Conservation (phyloP, 2,113 vertebrate genomes). For the Pelodiscus sinensis region DNA sequence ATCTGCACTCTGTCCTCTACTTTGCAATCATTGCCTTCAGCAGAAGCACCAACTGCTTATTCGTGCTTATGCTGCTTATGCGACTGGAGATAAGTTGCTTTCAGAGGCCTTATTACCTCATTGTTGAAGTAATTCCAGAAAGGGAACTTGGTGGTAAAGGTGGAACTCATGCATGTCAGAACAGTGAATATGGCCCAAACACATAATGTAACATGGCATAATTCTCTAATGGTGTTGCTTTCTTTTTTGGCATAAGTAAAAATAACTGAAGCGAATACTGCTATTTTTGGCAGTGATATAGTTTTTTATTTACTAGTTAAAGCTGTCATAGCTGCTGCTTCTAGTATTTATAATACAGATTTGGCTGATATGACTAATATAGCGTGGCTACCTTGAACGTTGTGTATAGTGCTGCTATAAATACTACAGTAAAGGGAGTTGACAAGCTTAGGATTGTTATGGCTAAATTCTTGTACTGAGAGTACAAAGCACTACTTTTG, state of each 20-base stretch:
- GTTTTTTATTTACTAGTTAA: not conserved
- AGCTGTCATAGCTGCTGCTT: not conserved
- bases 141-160: not conserved
- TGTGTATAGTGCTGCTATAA: not conserved
- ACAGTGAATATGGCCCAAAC: not conserved
- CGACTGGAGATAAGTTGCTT: rapidly evolving
- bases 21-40: not conserved
- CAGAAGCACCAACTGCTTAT: not conserved
- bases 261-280: not conserved
- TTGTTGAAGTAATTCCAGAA: not conserved
- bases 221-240: not conserved
- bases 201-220: not conserved
- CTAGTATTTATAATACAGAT: not conserved
- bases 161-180: not conserved
- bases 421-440: not conserved
- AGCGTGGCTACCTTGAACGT: not conserved
- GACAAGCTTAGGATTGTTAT: not conserved
- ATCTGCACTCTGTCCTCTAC: not conserved
- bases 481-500: too few relatives aligned
- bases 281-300: not conserved
- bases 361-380: not conserved
- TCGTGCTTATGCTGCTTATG: not conserved
- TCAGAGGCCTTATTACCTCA: not conserved
- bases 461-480: not conserved
- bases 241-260: not conserved